Evolutionary conservation across 2,888 invertebrate genomes (phyloP), one percentile per base, ranked within the genome.

Genomic region (Andrena haemorrhoa): DNA sequence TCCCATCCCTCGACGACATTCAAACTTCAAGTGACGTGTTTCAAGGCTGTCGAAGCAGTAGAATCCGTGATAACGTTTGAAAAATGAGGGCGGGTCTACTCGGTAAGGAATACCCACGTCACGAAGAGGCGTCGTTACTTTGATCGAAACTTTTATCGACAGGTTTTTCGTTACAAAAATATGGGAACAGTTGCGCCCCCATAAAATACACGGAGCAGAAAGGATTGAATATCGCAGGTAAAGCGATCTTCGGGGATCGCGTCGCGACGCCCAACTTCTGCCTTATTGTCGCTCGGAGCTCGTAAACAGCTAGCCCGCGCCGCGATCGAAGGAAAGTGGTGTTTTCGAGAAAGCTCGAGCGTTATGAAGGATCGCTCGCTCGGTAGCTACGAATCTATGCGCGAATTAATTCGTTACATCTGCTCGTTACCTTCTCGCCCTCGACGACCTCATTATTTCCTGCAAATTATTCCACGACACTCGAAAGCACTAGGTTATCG

Each of bases 401-500:
- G 69, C 23, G 20, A 29, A n/a, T 23, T 58, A 20, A 23, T 68
- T 35, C 68, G 68, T 47, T 70, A 47, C 16, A 2, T 0, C 10
- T n/a, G 29, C 31, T 41, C 73, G 33, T 41, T 51, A 64, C n/a
- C 26, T 10, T 0, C 8, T 4, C n/a, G 31, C 23, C 8, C 29
- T 35, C 64, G 23, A 33, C 63, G 23, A 49, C 33, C 58, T 73
- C 51, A 61, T 77, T 65, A 29, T 51, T 51, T 51, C 23, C 65
- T 35, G 35, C 4, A 65, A 49, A 66, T 74, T 66, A 56, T 76
- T 63, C n/a, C 16, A 26, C 47, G 33, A 20, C 60, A 29, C 65
- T 77, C 29, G 51, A 66, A 23, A 78, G 58, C 58, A 63, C 65
- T 41, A 41, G 49, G 63, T 75, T 60, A 72, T 58, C 60, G 61